Evolutionary conservation across 2,797 vertebrate species (phyloP), one percentile per base, ranked within the genome.

Genomic region (Molossus molossus): DNA sequence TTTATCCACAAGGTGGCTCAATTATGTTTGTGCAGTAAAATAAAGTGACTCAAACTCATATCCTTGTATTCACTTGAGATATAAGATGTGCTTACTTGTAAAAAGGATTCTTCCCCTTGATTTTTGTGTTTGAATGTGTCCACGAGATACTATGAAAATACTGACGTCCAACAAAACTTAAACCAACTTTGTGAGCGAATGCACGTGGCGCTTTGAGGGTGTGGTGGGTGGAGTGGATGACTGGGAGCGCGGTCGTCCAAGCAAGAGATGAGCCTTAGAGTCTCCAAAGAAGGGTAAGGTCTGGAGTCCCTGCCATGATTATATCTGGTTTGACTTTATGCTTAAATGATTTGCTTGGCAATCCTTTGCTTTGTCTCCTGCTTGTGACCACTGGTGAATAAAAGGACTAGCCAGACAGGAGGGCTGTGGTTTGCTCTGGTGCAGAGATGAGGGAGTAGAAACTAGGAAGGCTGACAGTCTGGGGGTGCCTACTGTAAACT

Each of bases 31-130:
- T 89, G 57, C 79, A 67, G 60, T 88, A 86, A 84, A 97, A 96
- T 97, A 97, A 97, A 97, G 27, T 70, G 45, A 87, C 88, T 90
- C n/a, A 67, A 95, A 93, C 50, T 87, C 40, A 21, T 33, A 33
- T 45, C 64, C 20, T 91, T 69, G 18, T 96, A 60, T 92, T 90
- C 55, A 75, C 92, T 97, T 93, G 84, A 87, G 53, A 37, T 65
- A 29, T 53, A 79, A 58, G 29, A 3, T 79, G 37, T 65, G n/a
- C 48, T 90, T 95, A 9, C 45, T 83, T 60, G 79, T 88, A 45
- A 90, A 92, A 92, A 88, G 5, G 45, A 60, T 83, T 89, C 20
- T 65, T 69, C 62, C 53, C 57, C 27, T 82, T 50, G 15, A n/a
- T 25, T 67, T 92, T 90, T 86, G 48, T 88, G 76, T 85, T 55